Evolutionary conservation across 1,140 invertebrate genomes (phyloP), one percentile per base, ranked within the genome.

Genomic region (Drosophila saltans): DNA sequence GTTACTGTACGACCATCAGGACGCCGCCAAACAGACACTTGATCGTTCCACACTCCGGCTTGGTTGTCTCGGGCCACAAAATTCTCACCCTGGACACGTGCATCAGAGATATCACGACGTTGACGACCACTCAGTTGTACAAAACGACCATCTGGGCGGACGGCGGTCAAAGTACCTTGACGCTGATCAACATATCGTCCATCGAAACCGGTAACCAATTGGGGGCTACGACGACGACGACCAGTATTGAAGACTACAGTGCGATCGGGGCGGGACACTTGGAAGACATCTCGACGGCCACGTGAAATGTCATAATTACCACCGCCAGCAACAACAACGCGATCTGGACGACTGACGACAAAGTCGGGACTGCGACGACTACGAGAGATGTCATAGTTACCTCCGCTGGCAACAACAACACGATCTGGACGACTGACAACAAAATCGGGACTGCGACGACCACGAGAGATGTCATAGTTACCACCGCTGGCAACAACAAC

Each of bases 1-100:
- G 66, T 69, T 1, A 79, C 76, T 1, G 76, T 79, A 5, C 76
- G 76, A 36, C 76, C 76, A 48, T 79, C 73, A 0, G 73, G 65
- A 56, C 76, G 76, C 10, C 62, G 72, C 76, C 76, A 79, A 5
- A 79, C 58, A 0, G 76, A 79, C 1, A 72, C 62, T 3, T 62
- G 5, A 10, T 66, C 36, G 8, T 76, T 72, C 76, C 76, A 79
- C 2, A 65, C 52, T 0, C 76, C 76, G 5, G 76, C 76, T 9
- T 75, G 69, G 62, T 76, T 36, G n/a, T 66, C 64, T 39, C 68
- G 68, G 3, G 76, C 76, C 21, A 75, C 76, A 56, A 78, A 78
- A 26, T 75, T 75, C 0, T 75, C 55, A 21, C 76, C 76, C 24
- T 72, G 68, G 11, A 78, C 76, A 11, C 72, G 28, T 0, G 40